phyloP scores from a whole-genome alignment of 2,797 vertebrate species.

The Picus viridis region DNA sequence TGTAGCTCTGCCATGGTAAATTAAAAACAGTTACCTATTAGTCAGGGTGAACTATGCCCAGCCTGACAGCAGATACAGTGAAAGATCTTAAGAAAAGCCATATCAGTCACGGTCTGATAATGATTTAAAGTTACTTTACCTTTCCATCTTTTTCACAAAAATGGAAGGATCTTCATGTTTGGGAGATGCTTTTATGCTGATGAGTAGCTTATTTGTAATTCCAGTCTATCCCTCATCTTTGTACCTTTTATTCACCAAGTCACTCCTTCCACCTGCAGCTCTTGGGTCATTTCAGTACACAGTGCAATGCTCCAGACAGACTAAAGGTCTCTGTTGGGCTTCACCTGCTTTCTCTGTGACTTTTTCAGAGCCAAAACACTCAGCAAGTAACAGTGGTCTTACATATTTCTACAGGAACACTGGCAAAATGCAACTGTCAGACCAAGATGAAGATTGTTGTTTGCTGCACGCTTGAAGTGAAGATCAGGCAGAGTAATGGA shows the following conservation, averaged over 20 bases:
- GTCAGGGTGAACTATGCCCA: background rate
- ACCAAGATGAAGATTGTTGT: background rate
- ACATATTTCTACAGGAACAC: background rate
- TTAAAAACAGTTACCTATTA: background rate
- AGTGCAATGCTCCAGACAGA: background rate
- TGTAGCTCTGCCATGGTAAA: background rate
- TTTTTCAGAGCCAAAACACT: accelerated
- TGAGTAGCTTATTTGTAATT: background rate
- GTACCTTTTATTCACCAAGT: background rate
- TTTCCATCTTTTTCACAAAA: background rate
- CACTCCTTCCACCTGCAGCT: background rate
- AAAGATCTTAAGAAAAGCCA: background rate
- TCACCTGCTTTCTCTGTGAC: background rate
- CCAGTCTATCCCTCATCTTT: background rate
- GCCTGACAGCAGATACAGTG: background rate
- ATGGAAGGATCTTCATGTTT: background rate
- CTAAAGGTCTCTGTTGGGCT: background rate
- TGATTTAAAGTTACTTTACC: background rate
- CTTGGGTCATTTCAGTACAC: accelerated
- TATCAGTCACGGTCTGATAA: background rate
- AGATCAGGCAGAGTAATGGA: background rate
- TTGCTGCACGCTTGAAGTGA: accelerated
- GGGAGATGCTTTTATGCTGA: background rate
- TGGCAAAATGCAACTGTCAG: background rate
- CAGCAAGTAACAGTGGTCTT: background rate